A percentile compares a stretch with the other conserved stretches of the same genome.
Evolutionary conservation across 1,140 invertebrate genomes (phyloP).

Genomic region (Drusus annulatus): DNA sequence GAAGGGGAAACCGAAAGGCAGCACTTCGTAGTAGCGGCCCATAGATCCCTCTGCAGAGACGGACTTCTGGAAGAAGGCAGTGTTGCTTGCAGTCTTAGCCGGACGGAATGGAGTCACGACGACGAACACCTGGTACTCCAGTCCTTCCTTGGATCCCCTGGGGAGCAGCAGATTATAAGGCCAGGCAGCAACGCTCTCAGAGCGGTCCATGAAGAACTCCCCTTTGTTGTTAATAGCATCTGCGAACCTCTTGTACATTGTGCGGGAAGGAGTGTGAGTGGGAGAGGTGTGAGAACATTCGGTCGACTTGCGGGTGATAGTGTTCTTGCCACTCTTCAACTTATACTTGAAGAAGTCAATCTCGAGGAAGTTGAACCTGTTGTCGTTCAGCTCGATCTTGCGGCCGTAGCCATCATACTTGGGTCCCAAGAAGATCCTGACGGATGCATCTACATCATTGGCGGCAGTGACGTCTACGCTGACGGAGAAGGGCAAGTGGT

Average conservation of each 20-base stretch:
- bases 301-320: constrained; percentile 69
- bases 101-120: constrained; percentile 69
- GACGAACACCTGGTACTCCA: constrained; percentile 73
- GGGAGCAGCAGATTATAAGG: constrained; percentile 75
- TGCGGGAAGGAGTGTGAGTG: constrained; percentile 71
- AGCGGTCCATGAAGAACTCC: constrained; percentile 69
- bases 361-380: constrained; percentile 76
- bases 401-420: constrained; percentile 70
- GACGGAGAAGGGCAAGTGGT: constrained; percentile 54
- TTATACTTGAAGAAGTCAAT: constrained; percentile 79
- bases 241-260: constrained; percentile 68
- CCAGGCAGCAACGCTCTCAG: constrained; percentile 72
- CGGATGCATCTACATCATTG: constrained; percentile 38
- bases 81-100: constrained; percentile 63
- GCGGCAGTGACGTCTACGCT: constrained; percentile 58
- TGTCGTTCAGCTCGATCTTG: constrained; percentile 72
- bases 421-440: constrained; percentile 62
- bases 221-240: constrained; percentile 65
- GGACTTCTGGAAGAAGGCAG: constrained; percentile 78
- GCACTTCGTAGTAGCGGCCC: constrained; percentile 67
- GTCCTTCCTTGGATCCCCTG: constrained; percentile 73
- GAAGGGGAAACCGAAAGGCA: constrained; percentile 80
- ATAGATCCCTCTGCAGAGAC: constrained; percentile 34
- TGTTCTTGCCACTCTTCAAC: constrained; percentile 76
- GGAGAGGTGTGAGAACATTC: constrained; percentile 68